Conservation (phyloP, 2,888 invertebrate genomes). For the Polia nebulosa region DNA sequence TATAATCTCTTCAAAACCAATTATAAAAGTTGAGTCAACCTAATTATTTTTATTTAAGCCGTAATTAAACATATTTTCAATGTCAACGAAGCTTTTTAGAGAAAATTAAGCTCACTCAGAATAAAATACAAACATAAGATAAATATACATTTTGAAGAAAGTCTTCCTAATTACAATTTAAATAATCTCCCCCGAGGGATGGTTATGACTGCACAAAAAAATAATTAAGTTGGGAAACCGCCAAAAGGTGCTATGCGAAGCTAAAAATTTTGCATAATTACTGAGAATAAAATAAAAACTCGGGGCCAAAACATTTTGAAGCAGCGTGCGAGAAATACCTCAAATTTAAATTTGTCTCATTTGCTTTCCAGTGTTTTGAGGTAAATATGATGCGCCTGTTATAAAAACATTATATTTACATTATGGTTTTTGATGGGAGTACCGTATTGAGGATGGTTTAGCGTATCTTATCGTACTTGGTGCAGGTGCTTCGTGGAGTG, state of each 20-base stretch:
- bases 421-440: conserved; percentile 15
- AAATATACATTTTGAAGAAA: conserved; percentile 37
- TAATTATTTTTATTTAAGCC: neutral
- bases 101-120: neutral
- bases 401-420: conserved; percentile 29
- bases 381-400: conserved; percentile 5
- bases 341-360: conserved; percentile 50
- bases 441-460: neutral
- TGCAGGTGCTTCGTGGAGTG: no score
- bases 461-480: no score
- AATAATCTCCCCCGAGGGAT: conserved; percentile 36
- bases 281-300: conserved; percentile 52
- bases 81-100: neutral
- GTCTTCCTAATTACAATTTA: conserved; percentile 49
- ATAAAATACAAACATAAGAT: conserved; percentile 17
- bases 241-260: conserved; percentile 37
- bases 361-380: conserved; percentile 29
- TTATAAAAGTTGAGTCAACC: neutral
- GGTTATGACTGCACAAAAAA: conserved; percentile 51
- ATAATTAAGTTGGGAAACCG: conserved; percentile 48
- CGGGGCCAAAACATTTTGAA: conserved; percentile 27
- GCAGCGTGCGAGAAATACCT: conserved; percentile 18
- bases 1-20: neutral
- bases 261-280: conserved; percentile 53
- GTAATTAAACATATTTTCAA: neutral